These are phyloP conservation scores for Anguilla megastoma DNA, from an alignment of 2,797 vertebrate genomes.

Conservation along the genomic window DNA sequence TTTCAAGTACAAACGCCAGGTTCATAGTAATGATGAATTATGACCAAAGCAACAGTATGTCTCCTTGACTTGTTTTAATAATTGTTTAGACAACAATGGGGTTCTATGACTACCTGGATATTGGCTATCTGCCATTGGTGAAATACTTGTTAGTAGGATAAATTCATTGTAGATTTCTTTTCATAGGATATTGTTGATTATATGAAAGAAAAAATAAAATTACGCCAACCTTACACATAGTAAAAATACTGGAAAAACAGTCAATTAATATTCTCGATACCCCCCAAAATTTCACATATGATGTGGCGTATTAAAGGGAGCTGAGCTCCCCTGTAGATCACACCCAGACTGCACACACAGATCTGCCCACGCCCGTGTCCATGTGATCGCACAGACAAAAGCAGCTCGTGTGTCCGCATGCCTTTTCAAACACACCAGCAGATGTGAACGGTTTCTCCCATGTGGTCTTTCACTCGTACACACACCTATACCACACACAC, in stretches of 20 bases:
- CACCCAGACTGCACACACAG: constrained; percentile 29
- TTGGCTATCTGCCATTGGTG: too few species aligned
- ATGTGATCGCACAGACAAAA: constrained; percentile 14
- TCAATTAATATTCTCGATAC: too few species aligned
- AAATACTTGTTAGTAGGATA: too few species aligned
- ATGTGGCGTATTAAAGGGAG: too few species aligned
- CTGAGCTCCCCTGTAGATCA: not conserved
- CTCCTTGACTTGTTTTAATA: not conserved
- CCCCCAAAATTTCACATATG: too few species aligned
- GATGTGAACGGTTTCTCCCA: constrained; percentile 28
- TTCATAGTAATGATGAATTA: not conserved
- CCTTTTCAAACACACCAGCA: constrained; percentile 19
- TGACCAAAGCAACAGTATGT: not conserved
- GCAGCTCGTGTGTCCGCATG: constrained; percentile 34
- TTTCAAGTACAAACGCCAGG: constrained; percentile 13
- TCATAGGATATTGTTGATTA: too few species aligned
- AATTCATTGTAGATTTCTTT: too few species aligned
- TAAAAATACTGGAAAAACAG: too few species aligned
- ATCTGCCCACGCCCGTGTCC: constrained; percentile 41
- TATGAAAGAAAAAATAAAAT: too few species aligned
- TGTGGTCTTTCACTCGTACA: not conserved
- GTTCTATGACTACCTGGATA: not conserved
- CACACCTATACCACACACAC: constrained; percentile 13
- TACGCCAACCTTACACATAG: too few species aligned
- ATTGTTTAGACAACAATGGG: not conserved